Conservation (phyloP, 2,888 invertebrate genomes). For the Dyspetes luteomarginatus region DNA sequence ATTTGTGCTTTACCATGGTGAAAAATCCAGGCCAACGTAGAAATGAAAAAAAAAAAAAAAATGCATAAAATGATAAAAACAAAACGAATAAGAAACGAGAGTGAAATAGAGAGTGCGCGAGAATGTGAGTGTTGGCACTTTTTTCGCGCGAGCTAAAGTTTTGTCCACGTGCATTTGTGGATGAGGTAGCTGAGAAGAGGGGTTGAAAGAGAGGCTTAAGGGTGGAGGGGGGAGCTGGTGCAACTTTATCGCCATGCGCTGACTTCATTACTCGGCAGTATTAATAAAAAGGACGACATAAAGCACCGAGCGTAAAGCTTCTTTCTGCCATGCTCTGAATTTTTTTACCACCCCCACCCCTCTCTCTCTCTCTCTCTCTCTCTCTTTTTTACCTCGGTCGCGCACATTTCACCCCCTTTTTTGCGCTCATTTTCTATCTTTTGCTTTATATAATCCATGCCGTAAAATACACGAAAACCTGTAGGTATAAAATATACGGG, state of each 20-base stretch:
- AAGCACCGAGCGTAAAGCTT: slow-evolving; percentile 60
- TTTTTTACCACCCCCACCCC: slow-evolving; percentile 32
- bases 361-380: slow-evolving; percentile 15
- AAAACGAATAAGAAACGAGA: background rate
- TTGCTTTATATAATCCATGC: slow-evolving; percentile 49
- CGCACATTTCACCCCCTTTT: background rate
- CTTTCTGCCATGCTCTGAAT: slow-evolving; percentile 38
- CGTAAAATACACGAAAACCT: slow-evolving; percentile 59
- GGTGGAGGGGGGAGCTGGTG: background rate
- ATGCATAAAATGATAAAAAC: background rate
- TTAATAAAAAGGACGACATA: slow-evolving; percentile 68
- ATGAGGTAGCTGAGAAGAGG: background rate
- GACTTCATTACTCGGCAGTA: slow-evolving; percentile 72
- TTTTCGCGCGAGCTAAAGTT: slow-evolving; percentile 69
- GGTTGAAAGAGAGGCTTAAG: background rate
- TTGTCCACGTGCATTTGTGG: slow-evolving; percentile 70
- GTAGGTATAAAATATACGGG: slow-evolving; percentile 45
- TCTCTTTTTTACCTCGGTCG: slow-evolving; percentile 16
- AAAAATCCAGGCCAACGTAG: slow-evolving; percentile 17
- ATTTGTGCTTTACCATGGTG: background rate
- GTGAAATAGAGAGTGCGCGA: slow-evolving; percentile 62
- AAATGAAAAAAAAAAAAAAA: background rate
- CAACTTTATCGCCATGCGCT: slow-evolving; percentile 64
- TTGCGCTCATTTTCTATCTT: slow-evolving; percentile 9
- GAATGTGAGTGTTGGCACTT: slow-evolving; percentile 64